phyloP scores from a whole-genome alignment of 2,888 invertebrate genomes.

The Lampropteryx suffumata region DNA sequence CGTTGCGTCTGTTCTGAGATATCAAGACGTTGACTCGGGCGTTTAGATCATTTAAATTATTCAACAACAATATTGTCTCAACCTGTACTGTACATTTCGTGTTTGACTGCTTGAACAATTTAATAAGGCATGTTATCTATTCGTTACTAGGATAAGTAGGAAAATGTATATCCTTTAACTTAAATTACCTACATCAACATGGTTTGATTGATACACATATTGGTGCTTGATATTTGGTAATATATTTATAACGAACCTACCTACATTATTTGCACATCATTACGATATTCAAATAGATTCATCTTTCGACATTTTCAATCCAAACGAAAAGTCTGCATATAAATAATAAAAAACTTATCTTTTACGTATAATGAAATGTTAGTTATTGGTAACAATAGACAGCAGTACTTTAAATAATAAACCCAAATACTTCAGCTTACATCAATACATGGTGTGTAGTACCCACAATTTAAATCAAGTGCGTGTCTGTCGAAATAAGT shows the following conservation, averaged over 20 bases:
- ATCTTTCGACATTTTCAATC: constrained; percentile 5
- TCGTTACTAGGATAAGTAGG: constrained; percentile 9
- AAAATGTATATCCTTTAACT: constrained; percentile 15
- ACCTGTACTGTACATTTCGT: constrained; percentile 4
- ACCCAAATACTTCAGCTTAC: constrained; percentile 5
- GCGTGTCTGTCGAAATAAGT: background rate
- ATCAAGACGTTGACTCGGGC: constrained; percentile 1
- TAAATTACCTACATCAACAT: constrained; percentile 28
- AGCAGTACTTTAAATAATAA: constrained; percentile 14
- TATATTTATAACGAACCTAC: constrained; percentile 13
- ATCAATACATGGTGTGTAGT: constrained; percentile 1
- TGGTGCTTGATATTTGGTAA: constrained; percentile 33
- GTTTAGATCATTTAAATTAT: background rate
- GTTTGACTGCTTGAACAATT: constrained; percentile 6
- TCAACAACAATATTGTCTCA: constrained; percentile 5
- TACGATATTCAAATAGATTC: constrained; percentile 7
- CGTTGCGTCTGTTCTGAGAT: background rate
- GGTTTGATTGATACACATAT: constrained; percentile 25
- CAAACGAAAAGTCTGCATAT: constrained; percentile 1
- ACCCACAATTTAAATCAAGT: background rate
- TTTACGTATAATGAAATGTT: constrained; percentile 26
- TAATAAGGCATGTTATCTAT: constrained; percentile 16
- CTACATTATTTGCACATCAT: constrained; percentile 27
- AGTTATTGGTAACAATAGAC: constrained; percentile 27
- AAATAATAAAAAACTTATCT: constrained; percentile 7